Evolutionary conservation across 2,888 invertebrate species (phyloP), one percentile per base, ranked within the genome.

Genomic region (Parnassius smintheus): DNA sequence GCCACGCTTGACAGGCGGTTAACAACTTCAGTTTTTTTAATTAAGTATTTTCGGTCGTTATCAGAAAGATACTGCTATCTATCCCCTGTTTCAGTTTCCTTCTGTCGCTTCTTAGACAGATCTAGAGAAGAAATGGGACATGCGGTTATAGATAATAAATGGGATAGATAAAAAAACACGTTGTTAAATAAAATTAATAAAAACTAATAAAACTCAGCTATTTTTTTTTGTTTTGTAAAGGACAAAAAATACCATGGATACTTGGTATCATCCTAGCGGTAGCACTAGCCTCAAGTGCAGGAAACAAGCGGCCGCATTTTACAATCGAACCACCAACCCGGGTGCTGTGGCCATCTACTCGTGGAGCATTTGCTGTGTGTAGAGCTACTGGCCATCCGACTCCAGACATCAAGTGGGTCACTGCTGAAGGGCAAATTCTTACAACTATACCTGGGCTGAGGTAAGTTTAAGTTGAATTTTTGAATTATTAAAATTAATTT

Each of bases 321-420:
- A 74, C 79, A 13, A 74, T 80, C 58, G 88, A 91, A 67, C 91
- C 91, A 1, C 86, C 89, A 1, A 76, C 91, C 52, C 80, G 91
- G 2, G 73, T 90, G n/a, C 75, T 90, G 25, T 91, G 91, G 91
- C 88, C 91, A 2, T 79, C 89, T 8, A 91, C 91, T 0, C 78
- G 86, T 3, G 91, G 91, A 50, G 89, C 91, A 0, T 75, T 88
- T 71, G 89, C 91, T 2, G 64, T 77, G 0, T 91, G 91, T 68
- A 82, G 88, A 0, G 91, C 90, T 0, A 72, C 82, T 0, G 91
- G 91, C 0, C 89, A 90, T 52, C 91, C 91, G 0, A 61, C 81
- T 0, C 91, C 91, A 0, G 89, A 88, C 4, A 70, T 91, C 8
- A 88, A 89, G 66, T 91, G 91, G 91, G 86, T 91, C 67, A 91